A percentile compares a stretch with the other conserved stretches of the same genome.
These are phyloP conservation scores for Drosophila subobscura DNA, from an alignment of 1,140 invertebrate species.

Conservation along the genomic window DNA sequence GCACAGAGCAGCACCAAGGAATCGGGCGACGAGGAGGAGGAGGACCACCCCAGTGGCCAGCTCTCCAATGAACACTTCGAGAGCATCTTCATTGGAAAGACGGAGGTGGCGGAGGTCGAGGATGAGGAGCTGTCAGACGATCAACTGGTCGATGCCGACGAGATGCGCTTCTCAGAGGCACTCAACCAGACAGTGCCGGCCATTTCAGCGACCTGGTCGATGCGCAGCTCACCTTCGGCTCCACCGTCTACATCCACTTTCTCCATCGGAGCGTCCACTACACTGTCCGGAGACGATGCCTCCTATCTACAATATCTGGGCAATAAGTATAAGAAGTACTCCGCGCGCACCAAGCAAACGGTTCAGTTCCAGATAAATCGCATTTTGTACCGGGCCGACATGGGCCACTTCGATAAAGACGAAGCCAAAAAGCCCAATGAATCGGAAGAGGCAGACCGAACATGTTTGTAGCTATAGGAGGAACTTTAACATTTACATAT, in stretches of 20 bases:
- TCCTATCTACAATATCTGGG: constrained; percentile 45
- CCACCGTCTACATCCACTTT: not conserved
- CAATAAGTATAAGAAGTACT: constrained; percentile 49
- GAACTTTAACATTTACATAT: too few relatives aligned
- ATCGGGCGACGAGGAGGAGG: not conserved
- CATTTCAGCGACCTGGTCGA: too few relatives aligned
- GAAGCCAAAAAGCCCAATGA: not conserved
- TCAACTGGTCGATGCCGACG: constrained; percentile 1
- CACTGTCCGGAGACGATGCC: constrained; percentile 24
- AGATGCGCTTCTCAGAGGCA: too few relatives aligned
- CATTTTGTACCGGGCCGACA: constrained; percentile 57
- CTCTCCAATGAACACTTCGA: constrained; percentile 25
- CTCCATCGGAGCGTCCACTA: too few relatives aligned
- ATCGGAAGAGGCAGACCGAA: too few relatives aligned
- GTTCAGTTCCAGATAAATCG: constrained; percentile 59
- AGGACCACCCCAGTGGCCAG: constrained; percentile 11
- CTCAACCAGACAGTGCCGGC: too few relatives aligned
- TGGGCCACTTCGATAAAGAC: constrained; percentile 44
- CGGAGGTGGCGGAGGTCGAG: constrained; percentile 30
- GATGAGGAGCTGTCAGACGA: not conserved
- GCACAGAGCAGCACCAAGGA: too few relatives aligned
- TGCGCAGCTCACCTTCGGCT: not conserved
- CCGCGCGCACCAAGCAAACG: constrained; percentile 31
- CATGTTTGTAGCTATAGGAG: too few relatives aligned
- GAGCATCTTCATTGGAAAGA: constrained; percentile 34